phyloP scores from a whole-genome alignment of 1,140 invertebrate genomes.

The Zaprionus capensis region DNA sequence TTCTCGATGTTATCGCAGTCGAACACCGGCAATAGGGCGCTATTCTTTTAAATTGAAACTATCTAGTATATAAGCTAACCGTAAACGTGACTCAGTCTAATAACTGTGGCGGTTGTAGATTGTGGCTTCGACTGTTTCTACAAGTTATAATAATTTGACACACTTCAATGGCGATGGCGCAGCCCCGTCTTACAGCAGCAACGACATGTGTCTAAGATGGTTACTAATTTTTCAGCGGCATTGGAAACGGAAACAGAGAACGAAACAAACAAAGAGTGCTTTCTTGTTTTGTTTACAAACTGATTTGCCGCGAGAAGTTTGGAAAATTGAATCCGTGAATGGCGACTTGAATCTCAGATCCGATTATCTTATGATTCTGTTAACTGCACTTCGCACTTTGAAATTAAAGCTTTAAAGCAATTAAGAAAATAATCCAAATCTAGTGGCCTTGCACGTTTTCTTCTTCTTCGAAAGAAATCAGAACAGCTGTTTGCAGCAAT shows the following conservation, averaged over 20 bases:
- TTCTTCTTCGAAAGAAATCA: slow-evolving; percentile 43
- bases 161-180: slow-evolving; percentile 7
- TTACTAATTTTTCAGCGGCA: slow-evolving; percentile 20
- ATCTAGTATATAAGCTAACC: slow-evolving; percentile 16
- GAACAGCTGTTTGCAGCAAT: slow-evolving; percentile 45
- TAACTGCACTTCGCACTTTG: slow-evolving; percentile 37
- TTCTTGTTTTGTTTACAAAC: slow-evolving; percentile 41
- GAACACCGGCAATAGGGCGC: slow-evolving; percentile 21
- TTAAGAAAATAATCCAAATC: slow-evolving; percentile 53
- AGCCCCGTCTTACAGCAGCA: slow-evolving; percentile 15
- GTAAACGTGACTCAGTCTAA: slow-evolving; percentile 10
- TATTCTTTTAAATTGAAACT: slow-evolving; percentile 3
- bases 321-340: not conserved
- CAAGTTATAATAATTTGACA: not conserved
- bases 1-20: not conserved
- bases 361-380: slow-evolving; percentile 15
- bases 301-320: slow-evolving; percentile 26
- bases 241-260: slow-evolving; percentile 22
- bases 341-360: not conserved
- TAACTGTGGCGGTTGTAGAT: slow-evolving; percentile 17
- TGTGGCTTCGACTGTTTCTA: slow-evolving; percentile 1
- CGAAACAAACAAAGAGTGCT: slow-evolving; percentile 21
- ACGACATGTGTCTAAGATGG: slow-evolving; percentile 14
- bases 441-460: slow-evolving; percentile 52
- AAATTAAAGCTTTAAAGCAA: slow-evolving; percentile 42